Evolutionary conservation across 2,888 invertebrate species (phyloP), one percentile per base, ranked within the genome.

Genomic region (Drosophila parthenogenetica): DNA sequence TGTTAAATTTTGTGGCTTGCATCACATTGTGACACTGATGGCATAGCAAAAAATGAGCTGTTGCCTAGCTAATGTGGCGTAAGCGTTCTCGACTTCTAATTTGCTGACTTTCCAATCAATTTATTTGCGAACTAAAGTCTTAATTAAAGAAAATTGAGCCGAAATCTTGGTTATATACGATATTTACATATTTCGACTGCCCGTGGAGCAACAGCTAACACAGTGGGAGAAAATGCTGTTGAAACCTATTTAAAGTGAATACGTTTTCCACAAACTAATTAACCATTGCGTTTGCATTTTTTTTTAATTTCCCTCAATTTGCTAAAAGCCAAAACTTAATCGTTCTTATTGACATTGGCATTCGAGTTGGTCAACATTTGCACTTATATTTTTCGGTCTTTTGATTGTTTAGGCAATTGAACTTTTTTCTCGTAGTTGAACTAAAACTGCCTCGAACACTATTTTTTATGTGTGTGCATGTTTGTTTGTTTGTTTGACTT

Each of bases 211-310:
- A 19, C 10, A 39, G 35, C 11, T 10, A 2, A 43, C 63, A 10
- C 32, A 42, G 29, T 29, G 39, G 22, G 53, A 8, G 19, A 32
- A 5, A 35, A 35, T 13, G 39, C 45, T 40, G 49, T 53, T 62
- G 48, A 50, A 84, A 63, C 67, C 72, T 77, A 81, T 79, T 29
- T 8, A 29, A 8, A 29, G 29, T 29, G 2, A 29, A 29, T 29
- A 5, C 1, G 2, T 29, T 82, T 71, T 76, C 48, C 29, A 29
- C 51, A 68, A 85, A 82, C 63, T 80, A 82, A 86, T 85, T 82
- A 80, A 67, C 64, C 66, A 54, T 60, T 73, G 58, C 62, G 22
- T 42, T 39, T 45, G 29, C 32, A 61, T 62, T 42, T 5, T 19
- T 39, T 40, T 43, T 60, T 39, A 22, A 46, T n/a, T n/a, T n/a